Percentiles rank a stretch among this genome's conserved stretches.
phyloP scores from a whole-genome alignment of 2,888 invertebrate genomes.

The Laspeyria flexula region DNA sequence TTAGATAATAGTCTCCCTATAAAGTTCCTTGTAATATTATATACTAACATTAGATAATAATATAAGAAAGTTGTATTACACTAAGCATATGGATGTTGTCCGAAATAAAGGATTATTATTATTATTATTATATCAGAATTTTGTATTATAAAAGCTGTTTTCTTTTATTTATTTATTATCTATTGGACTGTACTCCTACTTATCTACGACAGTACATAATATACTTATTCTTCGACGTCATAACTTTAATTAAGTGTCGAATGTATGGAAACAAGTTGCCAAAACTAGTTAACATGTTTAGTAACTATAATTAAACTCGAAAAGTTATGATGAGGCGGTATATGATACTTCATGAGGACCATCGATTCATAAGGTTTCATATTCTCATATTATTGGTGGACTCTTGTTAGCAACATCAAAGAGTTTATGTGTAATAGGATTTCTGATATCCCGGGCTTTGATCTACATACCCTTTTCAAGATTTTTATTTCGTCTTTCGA shows the following conservation, averaged over 20 bases:
- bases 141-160: too few species aligned
- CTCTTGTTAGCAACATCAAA: conserved; percentile 39
- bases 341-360: conserved; percentile 39
- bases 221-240: conserved; percentile 47
- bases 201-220: too few species aligned
- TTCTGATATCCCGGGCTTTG: conserved; percentile 42
- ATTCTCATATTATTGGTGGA: conserved; percentile 20
- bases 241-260: conserved; percentile 71
- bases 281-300: conserved; percentile 70
- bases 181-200: too few species aligned
- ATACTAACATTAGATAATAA: too few species aligned
- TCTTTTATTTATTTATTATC: too few species aligned
- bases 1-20: too few species aligned
- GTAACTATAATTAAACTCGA: conserved; percentile 72
- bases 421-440: conserved; percentile 41
- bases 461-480: conserved; percentile 36
- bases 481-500: conserved; percentile 27
- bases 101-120: too few species aligned
- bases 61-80: too few species aligned
- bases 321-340: conserved; percentile 61
- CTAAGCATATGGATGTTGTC: too few species aligned
- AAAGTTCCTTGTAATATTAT: too few species aligned
- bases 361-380: conserved; percentile 20
- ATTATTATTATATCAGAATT: too few species aligned
- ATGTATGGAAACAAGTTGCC: conserved; percentile 69